Evolutionary conservation across 2,888 invertebrate genomes (phyloP), one percentile per base, ranked within the genome.

Genomic region (Platynereis dumerilii): DNA sequence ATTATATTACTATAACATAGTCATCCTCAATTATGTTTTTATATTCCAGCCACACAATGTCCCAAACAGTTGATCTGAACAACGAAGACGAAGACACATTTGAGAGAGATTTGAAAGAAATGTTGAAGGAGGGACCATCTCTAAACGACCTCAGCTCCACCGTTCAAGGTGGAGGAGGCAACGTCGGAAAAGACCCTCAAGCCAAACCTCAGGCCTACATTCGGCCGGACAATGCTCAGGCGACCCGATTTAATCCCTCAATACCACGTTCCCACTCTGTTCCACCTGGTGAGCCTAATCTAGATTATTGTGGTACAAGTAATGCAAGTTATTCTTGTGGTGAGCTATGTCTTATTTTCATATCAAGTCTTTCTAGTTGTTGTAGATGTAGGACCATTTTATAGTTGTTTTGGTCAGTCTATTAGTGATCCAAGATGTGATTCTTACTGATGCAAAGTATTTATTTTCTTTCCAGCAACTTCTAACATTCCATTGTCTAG

Each of bases 101-200:
- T 76, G 81, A 81, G 66, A 69, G 76, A 45, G 80, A 82, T 62
- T 70, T 81, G 45, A 78, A 79, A 42, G 81, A 82, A 62, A 81
- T 80, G 70, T 68, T 82, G 67, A 79, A 80, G 58, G 82, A 81
- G 67, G 82, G 77, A 5, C 80, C 80, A 3, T 74, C 70, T 60
- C 73, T 81, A 28, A 77, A 77, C 62, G 79, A 81, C 54, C 70
- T 75, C 28, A 78, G 79, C 57, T 77, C 76, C 28, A 78, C 77
- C 20, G 79, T 81, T 7, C 79, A 79, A 69, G 72, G 74, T 44
- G 78, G 76, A 5, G 61, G 61, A 5, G 48, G 48, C 7, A 34
- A 34, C 34, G 34, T 34, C 34, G 12, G 12, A 5, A 34, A 34
- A 34, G 34, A 34, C 34, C 34, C 34, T 34, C 34, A 34, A 34